phyloP scores from a whole-genome alignment of 2,113 vertebrate species.

The Dascyllus trimaculatus region DNA sequence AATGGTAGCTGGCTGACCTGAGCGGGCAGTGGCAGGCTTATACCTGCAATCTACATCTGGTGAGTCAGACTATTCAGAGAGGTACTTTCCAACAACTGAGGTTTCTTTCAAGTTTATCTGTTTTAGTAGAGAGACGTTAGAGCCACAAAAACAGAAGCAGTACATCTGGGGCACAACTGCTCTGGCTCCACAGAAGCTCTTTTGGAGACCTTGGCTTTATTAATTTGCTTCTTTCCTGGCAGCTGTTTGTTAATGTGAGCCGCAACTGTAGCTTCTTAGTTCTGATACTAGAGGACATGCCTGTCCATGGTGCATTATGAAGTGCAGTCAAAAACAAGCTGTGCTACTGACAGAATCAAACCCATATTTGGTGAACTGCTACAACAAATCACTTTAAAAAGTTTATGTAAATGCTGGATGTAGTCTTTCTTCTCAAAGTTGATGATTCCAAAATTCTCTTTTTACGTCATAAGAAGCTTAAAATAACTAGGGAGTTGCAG shows the following conservation, averaged over 20 bases:
- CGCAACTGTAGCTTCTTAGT: background rate
- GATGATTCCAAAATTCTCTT: background rate
- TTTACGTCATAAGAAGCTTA: background rate
- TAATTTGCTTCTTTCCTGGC: conserved; percentile 23
- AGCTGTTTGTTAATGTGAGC: conserved; percentile 16
- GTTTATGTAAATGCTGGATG: background rate
- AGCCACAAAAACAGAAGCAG: conserved; percentile 1
- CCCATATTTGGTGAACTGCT: background rate
- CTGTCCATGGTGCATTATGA: background rate
- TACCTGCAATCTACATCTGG: background rate
- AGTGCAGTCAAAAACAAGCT: background rate
- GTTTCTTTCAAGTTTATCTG: conserved; percentile 32
- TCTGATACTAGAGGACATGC: background rate
- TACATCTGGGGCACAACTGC: background rate
- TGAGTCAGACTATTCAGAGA: too few species aligned
- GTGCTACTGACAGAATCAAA: background rate
- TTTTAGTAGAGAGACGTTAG: background rate
- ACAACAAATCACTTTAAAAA: background rate
- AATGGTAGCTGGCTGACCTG: too few species aligned
- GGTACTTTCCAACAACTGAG: conserved; percentile 16
- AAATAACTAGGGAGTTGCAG: conserved; percentile 18
- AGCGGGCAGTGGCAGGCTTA: too few species aligned
- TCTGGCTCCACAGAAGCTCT: background rate
- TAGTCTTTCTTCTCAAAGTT: background rate
- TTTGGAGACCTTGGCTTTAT: background rate